Conservation (phyloP, 2,888 invertebrate species). For the Lathronympha strigana region DNA sequence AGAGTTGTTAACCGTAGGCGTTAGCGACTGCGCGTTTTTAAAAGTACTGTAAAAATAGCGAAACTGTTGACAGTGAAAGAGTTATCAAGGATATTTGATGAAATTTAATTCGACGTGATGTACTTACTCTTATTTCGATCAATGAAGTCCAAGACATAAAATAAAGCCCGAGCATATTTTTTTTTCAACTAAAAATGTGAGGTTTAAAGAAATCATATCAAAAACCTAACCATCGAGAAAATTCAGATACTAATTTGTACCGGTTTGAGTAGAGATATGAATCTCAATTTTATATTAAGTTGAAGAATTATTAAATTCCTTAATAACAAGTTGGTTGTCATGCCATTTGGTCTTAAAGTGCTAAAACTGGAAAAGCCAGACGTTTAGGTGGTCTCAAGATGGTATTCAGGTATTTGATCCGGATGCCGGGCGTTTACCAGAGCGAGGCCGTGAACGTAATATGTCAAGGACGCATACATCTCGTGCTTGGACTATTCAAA, state of each 20-base stretch:
- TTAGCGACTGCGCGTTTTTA: no score
- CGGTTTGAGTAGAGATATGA: not conserved
- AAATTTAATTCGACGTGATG: no score
- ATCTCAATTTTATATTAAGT: no score
- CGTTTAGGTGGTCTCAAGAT: not conserved
- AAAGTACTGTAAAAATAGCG: no score
- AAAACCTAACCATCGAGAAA: not conserved
- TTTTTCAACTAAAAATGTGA: no score
- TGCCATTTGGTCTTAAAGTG: not conserved
- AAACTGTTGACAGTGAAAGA: no score
- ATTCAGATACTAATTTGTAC: not conserved
- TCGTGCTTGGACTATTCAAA: slow-evolving; percentile 2
- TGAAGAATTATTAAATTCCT: not conserved
- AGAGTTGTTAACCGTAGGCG: no score
- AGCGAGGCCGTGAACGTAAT: slow-evolving; percentile 54
- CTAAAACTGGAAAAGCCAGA: slow-evolving; percentile 15
- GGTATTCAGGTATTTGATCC: slow-evolving; percentile 44
- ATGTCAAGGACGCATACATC: slow-evolving; percentile 49
- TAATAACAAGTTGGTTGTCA: not conserved
- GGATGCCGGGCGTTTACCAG: slow-evolving; percentile 57
- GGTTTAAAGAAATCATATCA: no score
- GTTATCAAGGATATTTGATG: no score
- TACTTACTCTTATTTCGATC: no score
- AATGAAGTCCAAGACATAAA: no score
- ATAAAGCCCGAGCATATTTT: no score